A percentile compares a stretch with the other conserved stretches of the same genome.
phyloP scores from a whole-genome alignment of 37 sponge, comb jelly and placozoan genomes.

The Halichondria panicea region DNA sequence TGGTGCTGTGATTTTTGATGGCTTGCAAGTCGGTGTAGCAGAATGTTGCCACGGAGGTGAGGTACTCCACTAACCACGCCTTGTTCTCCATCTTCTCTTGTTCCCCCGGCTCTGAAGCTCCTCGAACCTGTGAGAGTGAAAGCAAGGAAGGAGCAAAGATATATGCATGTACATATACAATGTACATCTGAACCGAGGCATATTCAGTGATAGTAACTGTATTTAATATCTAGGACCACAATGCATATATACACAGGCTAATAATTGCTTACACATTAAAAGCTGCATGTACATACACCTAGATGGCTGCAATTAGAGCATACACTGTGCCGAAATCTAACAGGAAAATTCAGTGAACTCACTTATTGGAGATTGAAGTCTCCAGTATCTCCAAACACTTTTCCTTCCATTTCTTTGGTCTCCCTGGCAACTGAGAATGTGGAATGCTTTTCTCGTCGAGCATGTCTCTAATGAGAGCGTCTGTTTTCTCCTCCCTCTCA shows the following conservation, averaged over 20 bases:
- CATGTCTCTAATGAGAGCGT: constrained; percentile 26
- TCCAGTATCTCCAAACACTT: constrained; percentile 77
- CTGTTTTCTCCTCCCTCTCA: constrained; percentile 84
- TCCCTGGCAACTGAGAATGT: constrained; percentile 51
- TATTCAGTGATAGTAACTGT: too few relatives aligned
- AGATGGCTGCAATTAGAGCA: not conserved
- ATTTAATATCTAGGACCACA: too few relatives aligned
- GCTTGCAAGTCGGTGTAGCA: constrained; percentile 40
- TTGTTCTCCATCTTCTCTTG: constrained; percentile 39
- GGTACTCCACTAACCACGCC: constrained; percentile 50
- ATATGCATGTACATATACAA: too few relatives aligned
- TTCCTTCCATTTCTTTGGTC: constrained; percentile 78
- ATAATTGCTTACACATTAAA: too few relatives aligned
- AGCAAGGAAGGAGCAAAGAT: too few relatives aligned
- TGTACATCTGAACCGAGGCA: too few relatives aligned
- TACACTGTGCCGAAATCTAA: not conserved
- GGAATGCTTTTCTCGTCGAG: constrained; percentile 38
- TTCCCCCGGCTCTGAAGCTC: constrained; percentile 8
- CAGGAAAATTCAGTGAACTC: not conserved
- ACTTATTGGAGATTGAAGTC: constrained; percentile 70
- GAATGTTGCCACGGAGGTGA: constrained; percentile 25
- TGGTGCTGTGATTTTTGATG: constrained; percentile 34
- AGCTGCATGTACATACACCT: constrained; percentile 19
- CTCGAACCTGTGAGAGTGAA: constrained; percentile 28
- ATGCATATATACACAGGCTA: too few relatives aligned